phyloP scores from a whole-genome alignment of 1,140 invertebrate species.

The Apis laboriosa region DNA sequence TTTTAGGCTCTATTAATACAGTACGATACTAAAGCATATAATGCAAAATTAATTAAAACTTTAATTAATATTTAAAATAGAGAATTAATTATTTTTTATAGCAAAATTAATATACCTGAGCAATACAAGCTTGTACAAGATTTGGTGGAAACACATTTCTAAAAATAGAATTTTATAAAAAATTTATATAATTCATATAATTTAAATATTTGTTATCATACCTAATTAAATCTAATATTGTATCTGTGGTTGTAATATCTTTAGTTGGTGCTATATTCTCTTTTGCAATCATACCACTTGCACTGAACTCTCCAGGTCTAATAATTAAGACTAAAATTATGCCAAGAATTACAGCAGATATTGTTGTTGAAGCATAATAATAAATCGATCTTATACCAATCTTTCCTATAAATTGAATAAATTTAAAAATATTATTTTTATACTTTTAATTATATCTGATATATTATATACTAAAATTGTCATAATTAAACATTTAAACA shows the following conservation, averaged over 20 bases:
- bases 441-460: background rate
- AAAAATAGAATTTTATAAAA: slow-evolving; percentile 71
- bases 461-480: background rate
- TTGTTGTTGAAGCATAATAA: slow-evolving; percentile 95
- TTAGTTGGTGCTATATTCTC: slow-evolving; percentile 78
- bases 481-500: background rate
- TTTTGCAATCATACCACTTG: slow-evolving; percentile 9
- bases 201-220: slow-evolving; percentile 73
- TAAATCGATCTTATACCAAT: slow-evolving; percentile 90
- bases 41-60: slow-evolving; percentile 12
- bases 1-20: slow-evolving; percentile 78
- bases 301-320: slow-evolving; percentile 85
- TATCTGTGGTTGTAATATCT: slow-evolving; percentile 92
- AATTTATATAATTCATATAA: background rate
- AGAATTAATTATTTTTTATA: slow-evolving; percentile 4
- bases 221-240: slow-evolving; percentile 96
- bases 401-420: slow-evolving; percentile 67
- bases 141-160: slow-evolving; percentile 97
- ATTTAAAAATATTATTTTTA: background rate
- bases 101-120: slow-evolving; percentile 82
- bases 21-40: slow-evolving; percentile 79
- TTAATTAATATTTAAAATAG: background rate
- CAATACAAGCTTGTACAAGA: slow-evolving; percentile 90
- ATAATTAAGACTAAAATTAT: slow-evolving; percentile 93
- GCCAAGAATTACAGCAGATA: slow-evolving; percentile 92